Evolutionary conservation across 2,888 invertebrate species (phyloP), one percentile per base, ranked within the genome.

Genomic region (Apamea sordens): DNA sequence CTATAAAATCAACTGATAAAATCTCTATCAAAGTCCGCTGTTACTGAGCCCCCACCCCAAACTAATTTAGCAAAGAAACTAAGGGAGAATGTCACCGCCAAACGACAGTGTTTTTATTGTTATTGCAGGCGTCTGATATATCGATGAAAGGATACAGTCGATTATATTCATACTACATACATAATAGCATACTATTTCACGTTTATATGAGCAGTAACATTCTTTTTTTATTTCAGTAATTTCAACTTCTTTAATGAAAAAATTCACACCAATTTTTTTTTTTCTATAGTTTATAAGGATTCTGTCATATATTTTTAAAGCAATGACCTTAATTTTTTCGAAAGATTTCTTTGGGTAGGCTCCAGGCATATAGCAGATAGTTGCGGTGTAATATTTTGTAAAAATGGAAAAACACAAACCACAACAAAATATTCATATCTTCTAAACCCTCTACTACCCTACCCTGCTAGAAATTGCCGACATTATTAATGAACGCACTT

Each of bases 61-160:
- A 73, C 61, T 83, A 82, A 84, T 86, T 86, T 77, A 82, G 70
- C 73, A 44, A 68, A 53, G 61, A 90, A 88, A 89, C 86, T 82
- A 79, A 85, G 70, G 85, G 82, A 82, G 85, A 82, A 85, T 84
- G 86, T 88, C 87, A 86, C 77, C 79, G 63, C 77, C 86, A 86
- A 88, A 89, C 87, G 80, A 89, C 86, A 77, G 77, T 86, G 86
- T 86, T 86, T 88, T 88, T 89, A 86, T 89, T 83, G 80, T 86
- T 84, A 87, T 88, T 83, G 61, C 53, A 74, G 36, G 18, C 50
- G 41, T 68, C 72, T 77, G 47, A 11, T 47, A 36, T 69, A 41
- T 83, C 56, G 10, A 68, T 77, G 24, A 36, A 65, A 36, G 11
- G n/a, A 47, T 69, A 63, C 15, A 21, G 32, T 24, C n/a, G 15